A percentile compares a stretch with the other conserved stretches of the same genome.
phyloP scores from a whole-genome alignment of 2,797 vertebrate genomes.

The Pelobates cultripes region DNA sequence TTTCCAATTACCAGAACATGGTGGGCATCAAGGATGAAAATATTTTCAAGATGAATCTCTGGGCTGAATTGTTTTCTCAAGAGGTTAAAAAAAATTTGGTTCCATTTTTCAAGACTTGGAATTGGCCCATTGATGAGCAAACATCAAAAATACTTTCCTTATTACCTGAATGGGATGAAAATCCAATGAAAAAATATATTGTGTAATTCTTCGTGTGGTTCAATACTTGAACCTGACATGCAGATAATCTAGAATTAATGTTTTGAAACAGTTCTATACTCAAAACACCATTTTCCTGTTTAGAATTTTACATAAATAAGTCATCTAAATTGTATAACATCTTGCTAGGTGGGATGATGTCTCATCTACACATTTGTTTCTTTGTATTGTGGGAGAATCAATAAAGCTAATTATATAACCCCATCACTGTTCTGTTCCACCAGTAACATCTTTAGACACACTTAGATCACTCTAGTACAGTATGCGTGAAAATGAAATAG shows the following conservation, averaged over 20 bases:
- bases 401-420: too few relatives aligned
- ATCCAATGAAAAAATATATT: slow-evolving; percentile 24
- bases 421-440: too few relatives aligned
- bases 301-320: too few relatives aligned
- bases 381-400: too few relatives aligned
- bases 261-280: too few relatives aligned
- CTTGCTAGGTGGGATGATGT: too few relatives aligned
- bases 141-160: not conserved
- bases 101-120: slow-evolving; percentile 77
- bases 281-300: too few relatives aligned
- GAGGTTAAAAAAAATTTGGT: slow-evolving; percentile 68
- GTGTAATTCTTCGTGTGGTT: not conserved
- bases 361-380: too few relatives aligned
- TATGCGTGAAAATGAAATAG: too few relatives aligned
- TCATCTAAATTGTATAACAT: too few relatives aligned
- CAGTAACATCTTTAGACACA: too few relatives aligned
- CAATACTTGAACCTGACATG: not conserved
- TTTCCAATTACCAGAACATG: slow-evolving; percentile 73
- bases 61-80: slow-evolving; percentile 73
- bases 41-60: slow-evolving; percentile 76
- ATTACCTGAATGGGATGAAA: slow-evolving; percentile 10
- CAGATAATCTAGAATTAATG: not conserved
- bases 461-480: too few relatives aligned
- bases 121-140: slow-evolving; percentile 42
- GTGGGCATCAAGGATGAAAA: slow-evolving; percentile 63